phyloP scores from a whole-genome alignment of 2,888 invertebrate species.

The Rhopalosiphum nymphaeae region DNA sequence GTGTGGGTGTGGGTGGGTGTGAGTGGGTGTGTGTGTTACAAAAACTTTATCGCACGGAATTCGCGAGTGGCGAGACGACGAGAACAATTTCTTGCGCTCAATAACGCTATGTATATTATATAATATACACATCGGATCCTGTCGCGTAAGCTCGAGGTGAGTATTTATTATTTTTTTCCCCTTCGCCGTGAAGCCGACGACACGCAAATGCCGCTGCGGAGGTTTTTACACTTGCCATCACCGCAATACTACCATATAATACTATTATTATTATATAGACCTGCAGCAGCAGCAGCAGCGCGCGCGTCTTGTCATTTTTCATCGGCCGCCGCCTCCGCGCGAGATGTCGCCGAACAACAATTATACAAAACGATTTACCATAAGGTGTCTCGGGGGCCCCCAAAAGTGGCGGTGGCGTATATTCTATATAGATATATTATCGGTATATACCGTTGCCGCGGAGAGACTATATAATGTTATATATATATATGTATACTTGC shows the following conservation, averaged over 20 bases:
- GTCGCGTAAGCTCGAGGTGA: background rate
- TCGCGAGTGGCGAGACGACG: background rate
- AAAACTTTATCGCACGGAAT: background rate
- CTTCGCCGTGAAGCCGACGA: background rate
- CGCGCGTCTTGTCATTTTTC: slow-evolving; percentile 54
- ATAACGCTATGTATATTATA: background rate
- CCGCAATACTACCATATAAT: background rate
- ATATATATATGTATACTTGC: background rate
- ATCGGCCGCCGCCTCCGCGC: slow-evolving; percentile 5
- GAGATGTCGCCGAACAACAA: slow-evolving; percentile 50
- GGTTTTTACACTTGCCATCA: background rate
- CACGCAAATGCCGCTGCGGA: background rate
- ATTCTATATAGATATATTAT: background rate
- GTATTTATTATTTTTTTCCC: background rate
- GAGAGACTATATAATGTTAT: background rate
- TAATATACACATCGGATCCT: background rate
- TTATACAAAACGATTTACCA: slow-evolving; percentile 64
- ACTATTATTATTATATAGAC: background rate
- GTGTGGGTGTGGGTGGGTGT: too few relatives aligned
- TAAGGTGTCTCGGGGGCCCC: slow-evolving; percentile 29
- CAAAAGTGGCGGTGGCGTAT: background rate
- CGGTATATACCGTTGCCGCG: too few relatives aligned
- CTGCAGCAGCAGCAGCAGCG: background rate
- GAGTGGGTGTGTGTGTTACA: background rate
- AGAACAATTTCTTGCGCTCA: background rate